These are phyloP conservation scores for Ophion ellenae DNA, from an alignment of 2,888 invertebrate species.

Conservation along the genomic window DNA sequence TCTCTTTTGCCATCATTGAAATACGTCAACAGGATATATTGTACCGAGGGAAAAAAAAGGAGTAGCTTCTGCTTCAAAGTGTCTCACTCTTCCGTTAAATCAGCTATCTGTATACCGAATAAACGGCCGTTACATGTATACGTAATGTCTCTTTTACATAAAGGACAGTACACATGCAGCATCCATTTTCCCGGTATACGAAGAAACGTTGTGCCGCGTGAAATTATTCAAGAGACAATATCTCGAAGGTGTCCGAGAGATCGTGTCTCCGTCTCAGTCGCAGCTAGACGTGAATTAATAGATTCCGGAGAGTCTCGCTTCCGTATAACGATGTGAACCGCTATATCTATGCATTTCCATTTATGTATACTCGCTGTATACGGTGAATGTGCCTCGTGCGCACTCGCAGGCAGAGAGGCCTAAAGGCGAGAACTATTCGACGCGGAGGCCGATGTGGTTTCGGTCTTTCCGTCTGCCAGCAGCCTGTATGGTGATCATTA, in stretches of 20 bases:
- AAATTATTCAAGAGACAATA: slow-evolving; percentile 59
- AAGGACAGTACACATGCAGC: slow-evolving; percentile 21
- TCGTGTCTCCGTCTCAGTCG: slow-evolving; percentile 45
- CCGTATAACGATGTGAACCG: slow-evolving; percentile 17
- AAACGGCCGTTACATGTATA: slow-evolving; percentile 17
- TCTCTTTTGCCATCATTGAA: too few species aligned
- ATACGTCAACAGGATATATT: too few species aligned
- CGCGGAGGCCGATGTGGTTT: background rate
- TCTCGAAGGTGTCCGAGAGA: slow-evolving; percentile 41
- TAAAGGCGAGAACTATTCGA: background rate
- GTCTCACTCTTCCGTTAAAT: slow-evolving; percentile 2
- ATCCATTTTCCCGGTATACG: slow-evolving; percentile 42
- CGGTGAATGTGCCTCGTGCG: background rate
- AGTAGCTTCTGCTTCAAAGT: background rate
- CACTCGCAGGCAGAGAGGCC: background rate
- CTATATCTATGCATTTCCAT: slow-evolving; percentile 22
- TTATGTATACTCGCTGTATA: slow-evolving; percentile 11
- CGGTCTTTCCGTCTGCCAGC: slow-evolving; percentile 4
- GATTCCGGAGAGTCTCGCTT: slow-evolving; percentile 40
- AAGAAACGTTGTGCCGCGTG: slow-evolving; percentile 43
- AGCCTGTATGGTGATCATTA: background rate
- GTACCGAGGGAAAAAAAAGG: background rate
- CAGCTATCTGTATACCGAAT: slow-evolving; percentile 6
- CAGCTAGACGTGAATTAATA: slow-evolving; percentile 67
- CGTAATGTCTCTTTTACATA: slow-evolving; percentile 34